Conservation (phyloP, 2,797 vertebrate species). For the Chelon auratus region DNA sequence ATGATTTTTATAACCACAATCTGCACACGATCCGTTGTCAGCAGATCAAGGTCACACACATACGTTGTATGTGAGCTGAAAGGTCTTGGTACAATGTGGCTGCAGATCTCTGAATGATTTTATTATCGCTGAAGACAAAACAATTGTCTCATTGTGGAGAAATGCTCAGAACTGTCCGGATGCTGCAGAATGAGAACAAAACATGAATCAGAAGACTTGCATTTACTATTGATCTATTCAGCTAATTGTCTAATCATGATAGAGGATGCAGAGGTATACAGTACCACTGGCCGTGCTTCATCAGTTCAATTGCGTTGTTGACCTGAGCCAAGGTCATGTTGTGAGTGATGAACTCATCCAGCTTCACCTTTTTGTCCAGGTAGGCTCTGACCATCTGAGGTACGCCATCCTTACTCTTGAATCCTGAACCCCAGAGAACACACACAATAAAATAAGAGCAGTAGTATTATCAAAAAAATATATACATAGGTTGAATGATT, state of each 20-base stretch:
- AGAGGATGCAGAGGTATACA: too few species aligned
- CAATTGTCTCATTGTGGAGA: constrained; percentile 45
- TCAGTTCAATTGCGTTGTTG: constrained; percentile 89
- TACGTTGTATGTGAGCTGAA: not conserved
- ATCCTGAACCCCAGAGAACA: constrained; percentile 75
- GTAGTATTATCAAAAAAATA: not conserved
- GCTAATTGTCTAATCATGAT: not conserved
- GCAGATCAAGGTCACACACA: too few species aligned
- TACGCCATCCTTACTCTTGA: constrained; percentile 86
- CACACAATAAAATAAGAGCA: not conserved
- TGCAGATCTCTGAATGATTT: not conserved
- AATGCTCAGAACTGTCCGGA: constrained; percentile 83
- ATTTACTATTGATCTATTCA: not conserved
- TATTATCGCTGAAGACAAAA: not conserved
- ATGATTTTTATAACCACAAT: too few species aligned
- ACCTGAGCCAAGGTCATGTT: constrained; percentile 85
- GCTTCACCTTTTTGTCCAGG: constrained; percentile 88
- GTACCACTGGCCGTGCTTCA: constrained; percentile 74
- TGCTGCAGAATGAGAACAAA: constrained; percentile 76
- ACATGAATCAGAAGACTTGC: constrained; percentile 2
- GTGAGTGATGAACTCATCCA: constrained; percentile 92
- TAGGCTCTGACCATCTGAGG: constrained; percentile 88
- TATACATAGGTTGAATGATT: too few species aligned
- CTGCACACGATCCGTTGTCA: too few species aligned
- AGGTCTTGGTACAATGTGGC: not conserved